Evolutionary conservation across 2,113 vertebrate genomes (phyloP).

Genomic region (Arvicanthis niloticus): DNA sequence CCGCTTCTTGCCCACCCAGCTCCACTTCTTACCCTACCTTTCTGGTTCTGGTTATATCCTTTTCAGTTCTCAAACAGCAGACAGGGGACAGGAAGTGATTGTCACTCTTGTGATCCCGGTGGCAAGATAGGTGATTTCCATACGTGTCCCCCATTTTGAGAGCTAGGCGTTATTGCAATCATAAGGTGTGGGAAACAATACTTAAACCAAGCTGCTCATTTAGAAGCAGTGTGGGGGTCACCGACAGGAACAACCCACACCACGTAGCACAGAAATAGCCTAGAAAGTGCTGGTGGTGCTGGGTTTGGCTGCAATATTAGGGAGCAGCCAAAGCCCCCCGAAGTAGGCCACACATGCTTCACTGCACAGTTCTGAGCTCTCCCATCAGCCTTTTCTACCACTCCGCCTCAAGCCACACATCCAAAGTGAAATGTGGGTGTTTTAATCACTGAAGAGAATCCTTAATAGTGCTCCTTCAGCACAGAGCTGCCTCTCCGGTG

Average conservation of each 20-base stretch:
- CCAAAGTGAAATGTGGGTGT: constrained; percentile 79
- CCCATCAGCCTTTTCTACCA: constrained; percentile 8
- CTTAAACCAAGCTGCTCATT: not conserved
- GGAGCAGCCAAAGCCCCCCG: not conserved
- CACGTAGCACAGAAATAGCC: not conserved
- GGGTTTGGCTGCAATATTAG: not conserved
- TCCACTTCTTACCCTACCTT: not conserved
- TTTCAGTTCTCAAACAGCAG: not conserved
- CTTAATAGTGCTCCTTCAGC: constrained; percentile 77
- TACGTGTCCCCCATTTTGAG: not conserved
- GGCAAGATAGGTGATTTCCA: not conserved
- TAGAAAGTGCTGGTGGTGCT: not conserved
- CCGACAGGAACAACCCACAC: too few species aligned
- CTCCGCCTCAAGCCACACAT: constrained; percentile 73
- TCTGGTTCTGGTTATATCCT: constrained; percentile 11
- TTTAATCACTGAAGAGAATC: constrained; percentile 81
- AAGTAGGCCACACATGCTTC: constrained; percentile 62
- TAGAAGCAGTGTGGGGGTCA: not conserved
- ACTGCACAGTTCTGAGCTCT: not conserved
- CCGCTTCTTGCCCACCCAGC: not conserved
- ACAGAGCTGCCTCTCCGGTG: constrained; percentile 55
- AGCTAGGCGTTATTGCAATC: not conserved
- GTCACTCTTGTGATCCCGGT: not conserved
- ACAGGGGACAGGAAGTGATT: not conserved
- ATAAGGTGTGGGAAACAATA: not conserved